Evolutionary conservation across 2,888 invertebrate genomes (phyloP), one percentile per base, ranked within the genome.

Genomic region (Rhyacophila evoluta): DNA sequence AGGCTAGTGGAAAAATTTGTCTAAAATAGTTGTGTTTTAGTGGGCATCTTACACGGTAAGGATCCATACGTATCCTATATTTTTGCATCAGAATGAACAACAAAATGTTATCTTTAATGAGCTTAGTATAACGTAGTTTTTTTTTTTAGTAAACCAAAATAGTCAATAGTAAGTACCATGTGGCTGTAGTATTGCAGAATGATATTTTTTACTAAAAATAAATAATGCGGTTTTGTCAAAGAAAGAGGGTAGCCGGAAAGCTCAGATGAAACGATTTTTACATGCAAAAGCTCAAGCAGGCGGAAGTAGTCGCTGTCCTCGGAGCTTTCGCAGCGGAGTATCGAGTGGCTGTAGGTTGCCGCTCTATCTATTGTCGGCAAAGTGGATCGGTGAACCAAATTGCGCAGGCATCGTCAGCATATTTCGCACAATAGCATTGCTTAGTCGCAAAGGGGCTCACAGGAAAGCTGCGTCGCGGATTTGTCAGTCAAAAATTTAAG

Each of bases 341-440:
- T 81, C 81, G 79, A 81, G 79, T 81, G 78, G 79, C 79, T 70
- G 75, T 69, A 37, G 41, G 33, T 37, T 72, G 72, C 36, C 69
- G 33, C 28, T 69, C 28, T 69, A 29, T 69, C 70, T 76, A 79
- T 75, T 75, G 77, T 75, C 55, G 75, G 74, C 74, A 55, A 55
- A 77, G 79, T 71, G 79, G 79, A 75, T 55, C 68, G 68, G 55
- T 71, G 76, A 76, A 79, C 78, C 78, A 73, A 81, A 78, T 74
- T 75, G 81, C 72, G 33, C 37, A 41, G 71, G 76, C 74, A 55
- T 73, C 77, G 81, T 81, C 81, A 81, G 81, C 81, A 81, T 79
- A 81, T 81, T 81, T 76, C 36, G 73, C 70, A 76, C 78, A 77
- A 74, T 78, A 38, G 78, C 69, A 76, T 70, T 68, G 68, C 55